Evolutionary conservation across 2,113 vertebrate species (phyloP).

Genomic region (Cariama cristata): DNA sequence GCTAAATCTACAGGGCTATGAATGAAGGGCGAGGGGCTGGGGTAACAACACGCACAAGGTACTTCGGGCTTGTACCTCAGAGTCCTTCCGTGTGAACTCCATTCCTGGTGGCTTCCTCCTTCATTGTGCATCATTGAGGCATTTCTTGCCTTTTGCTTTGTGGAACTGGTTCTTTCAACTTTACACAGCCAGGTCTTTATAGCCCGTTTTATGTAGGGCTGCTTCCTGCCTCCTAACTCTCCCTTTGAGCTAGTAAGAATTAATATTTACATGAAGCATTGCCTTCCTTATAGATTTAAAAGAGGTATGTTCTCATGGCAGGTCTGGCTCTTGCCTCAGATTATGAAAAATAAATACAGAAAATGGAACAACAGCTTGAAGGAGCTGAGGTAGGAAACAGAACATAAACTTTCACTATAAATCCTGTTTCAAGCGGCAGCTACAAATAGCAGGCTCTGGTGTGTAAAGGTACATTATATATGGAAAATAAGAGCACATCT

Average conservation of each 20-base stretch:
- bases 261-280: not conserved
- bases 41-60: fast-evolving
- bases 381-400: not conserved
- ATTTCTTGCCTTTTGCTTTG: not conserved
- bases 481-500: not conserved
- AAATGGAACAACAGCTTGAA: not conserved
- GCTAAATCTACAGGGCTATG: not conserved
- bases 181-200: not conserved
- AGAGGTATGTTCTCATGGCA: not conserved
- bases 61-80: not conserved
- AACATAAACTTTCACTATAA: not conserved
- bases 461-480: not conserved
- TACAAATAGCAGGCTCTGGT: not conserved
- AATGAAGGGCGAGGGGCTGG: not conserved
- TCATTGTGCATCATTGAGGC: not conserved
- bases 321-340: not conserved
- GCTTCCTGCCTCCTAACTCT: not conserved
- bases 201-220: not conserved
- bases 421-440: not conserved
- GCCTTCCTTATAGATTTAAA: not conserved
- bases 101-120: not conserved
- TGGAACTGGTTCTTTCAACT: not conserved
- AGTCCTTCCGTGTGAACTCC: not conserved
- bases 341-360: not conserved
- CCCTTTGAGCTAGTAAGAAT: not conserved